Evolutionary conservation across 2,797 vertebrate species (phyloP).

Genomic region (Pseudopleuronectes americanus): DNA sequence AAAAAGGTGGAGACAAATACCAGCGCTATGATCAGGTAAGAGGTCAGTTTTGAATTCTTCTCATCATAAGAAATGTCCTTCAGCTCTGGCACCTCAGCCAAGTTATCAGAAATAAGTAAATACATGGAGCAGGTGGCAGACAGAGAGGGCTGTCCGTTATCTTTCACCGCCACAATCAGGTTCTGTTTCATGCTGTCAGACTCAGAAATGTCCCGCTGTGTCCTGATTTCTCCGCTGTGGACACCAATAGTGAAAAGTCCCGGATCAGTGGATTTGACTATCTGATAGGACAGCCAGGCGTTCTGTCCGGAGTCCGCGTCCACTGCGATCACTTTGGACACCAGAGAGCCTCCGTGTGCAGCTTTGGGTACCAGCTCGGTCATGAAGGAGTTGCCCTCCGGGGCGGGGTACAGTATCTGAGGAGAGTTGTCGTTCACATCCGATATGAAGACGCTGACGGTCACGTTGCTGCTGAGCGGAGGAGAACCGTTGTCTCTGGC

Average conservation of each 20-base stretch:
- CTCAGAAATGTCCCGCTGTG: slow-evolving; percentile 81
- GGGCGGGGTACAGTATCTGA: slow-evolving; percentile 61
- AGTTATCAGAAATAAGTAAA: slow-evolving; percentile 83
- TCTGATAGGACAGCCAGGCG: slow-evolving; percentile 83
- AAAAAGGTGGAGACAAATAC: slow-evolving; percentile 87
- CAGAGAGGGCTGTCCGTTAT: slow-evolving; percentile 74
- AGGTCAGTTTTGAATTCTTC: slow-evolving; percentile 83
- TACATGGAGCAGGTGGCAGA: slow-evolving; percentile 76
- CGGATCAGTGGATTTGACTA: slow-evolving; percentile 84
- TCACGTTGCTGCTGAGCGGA: slow-evolving; percentile 64
- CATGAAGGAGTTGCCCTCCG: slow-evolving; percentile 55
- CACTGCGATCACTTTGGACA: slow-evolving; percentile 87
- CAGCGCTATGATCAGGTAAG: slow-evolving; percentile 86
- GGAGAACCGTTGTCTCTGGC: slow-evolving; percentile 76
- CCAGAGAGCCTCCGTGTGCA: slow-evolving; percentile 71
- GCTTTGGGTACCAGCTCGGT: slow-evolving; percentile 56
- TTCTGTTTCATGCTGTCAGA: slow-evolving; percentile 78
- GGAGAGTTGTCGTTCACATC: slow-evolving; percentile 78
- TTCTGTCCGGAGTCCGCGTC: slow-evolving; percentile 87
- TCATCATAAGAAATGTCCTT: slow-evolving; percentile 77
- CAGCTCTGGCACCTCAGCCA: slow-evolving; percentile 83
- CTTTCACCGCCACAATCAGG: slow-evolving; percentile 66
- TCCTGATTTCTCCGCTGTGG: slow-evolving; percentile 76
- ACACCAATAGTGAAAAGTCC: slow-evolving; percentile 85
- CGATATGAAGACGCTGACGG: slow-evolving; percentile 61